phyloP scores from a whole-genome alignment of 2,113 vertebrate species.

The Furnarius figulus region DNA sequence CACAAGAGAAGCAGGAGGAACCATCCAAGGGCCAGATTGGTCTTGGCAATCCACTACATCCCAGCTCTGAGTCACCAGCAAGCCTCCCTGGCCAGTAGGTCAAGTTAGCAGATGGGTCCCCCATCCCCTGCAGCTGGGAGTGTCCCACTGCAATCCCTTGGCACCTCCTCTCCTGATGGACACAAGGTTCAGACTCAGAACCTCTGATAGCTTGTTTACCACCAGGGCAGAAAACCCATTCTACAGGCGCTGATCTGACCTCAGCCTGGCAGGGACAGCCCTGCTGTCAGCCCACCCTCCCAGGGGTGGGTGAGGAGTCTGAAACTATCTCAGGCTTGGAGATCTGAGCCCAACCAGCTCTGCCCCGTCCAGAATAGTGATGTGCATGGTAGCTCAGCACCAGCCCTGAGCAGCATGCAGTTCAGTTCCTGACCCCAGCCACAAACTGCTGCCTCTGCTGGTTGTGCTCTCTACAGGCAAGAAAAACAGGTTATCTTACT shows the following conservation, averaged over 20 bases:
- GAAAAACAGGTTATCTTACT: not conserved
- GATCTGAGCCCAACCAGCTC: not conserved
- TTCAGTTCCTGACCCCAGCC: not conserved
- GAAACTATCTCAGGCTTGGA: not conserved
- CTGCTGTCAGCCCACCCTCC: not conserved
- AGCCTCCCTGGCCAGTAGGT: not conserved
- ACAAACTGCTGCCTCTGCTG: not conserved
- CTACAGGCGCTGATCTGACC: not conserved
- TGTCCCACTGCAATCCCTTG: not conserved
- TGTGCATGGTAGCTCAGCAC: fast-evolving
- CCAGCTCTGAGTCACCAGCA: not conserved
- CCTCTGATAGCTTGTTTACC: not conserved
- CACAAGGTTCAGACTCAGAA: not conserved
- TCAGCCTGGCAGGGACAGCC: not conserved
- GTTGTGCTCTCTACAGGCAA: fast-evolving
- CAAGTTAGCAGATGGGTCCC: not conserved
- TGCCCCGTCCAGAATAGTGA: not conserved
- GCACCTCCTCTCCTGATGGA: not conserved
- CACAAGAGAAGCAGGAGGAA: not conserved
- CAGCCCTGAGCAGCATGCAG: not conserved
- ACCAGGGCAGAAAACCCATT: not conserved
- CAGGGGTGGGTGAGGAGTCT: not conserved
- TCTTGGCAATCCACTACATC: not conserved
- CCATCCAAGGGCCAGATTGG: not conserved
- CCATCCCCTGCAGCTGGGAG: not conserved